Conservation (phyloP, 1,140 invertebrate genomes). For the Sinella curviseta region DNA sequence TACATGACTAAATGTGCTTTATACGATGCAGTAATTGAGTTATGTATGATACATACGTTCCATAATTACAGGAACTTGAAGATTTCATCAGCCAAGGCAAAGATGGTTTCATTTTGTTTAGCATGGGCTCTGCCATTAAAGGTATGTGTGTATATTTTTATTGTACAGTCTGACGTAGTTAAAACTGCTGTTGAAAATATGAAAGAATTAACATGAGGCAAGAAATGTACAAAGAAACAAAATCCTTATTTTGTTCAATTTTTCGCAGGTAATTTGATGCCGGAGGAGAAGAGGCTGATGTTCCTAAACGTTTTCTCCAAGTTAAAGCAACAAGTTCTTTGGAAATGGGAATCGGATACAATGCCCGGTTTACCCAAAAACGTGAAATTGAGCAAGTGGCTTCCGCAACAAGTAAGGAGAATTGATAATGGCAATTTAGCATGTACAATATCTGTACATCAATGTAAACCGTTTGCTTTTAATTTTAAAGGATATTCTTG, state of each 20-base stretch:
- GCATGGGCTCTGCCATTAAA: slow-evolving; percentile 52
- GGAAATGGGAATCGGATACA: slow-evolving; percentile 62
- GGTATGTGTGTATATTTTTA: slow-evolving; percentile 23
- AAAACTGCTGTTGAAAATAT: no score
- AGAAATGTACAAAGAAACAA: no score
- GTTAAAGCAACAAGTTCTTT: slow-evolving; percentile 60
- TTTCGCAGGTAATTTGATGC: slow-evolving; percentile 57
- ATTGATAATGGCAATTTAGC: slow-evolving; percentile 65
- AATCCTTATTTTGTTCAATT: no score
- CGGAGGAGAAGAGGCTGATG: slow-evolving; percentile 43
- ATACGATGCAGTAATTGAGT: no score
- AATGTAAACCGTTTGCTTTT: not conserved
- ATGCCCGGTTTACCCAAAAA: slow-evolving; percentile 64
- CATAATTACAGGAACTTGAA: slow-evolving; percentile 44
- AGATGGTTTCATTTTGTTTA: slow-evolving; percentile 54
- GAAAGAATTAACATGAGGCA: no score
- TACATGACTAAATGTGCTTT: no score
- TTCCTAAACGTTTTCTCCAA: slow-evolving; percentile 52
- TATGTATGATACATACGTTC: not conserved
- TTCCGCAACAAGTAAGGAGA: slow-evolving; percentile 62
- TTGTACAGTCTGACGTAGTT: slow-evolving; percentile 55
- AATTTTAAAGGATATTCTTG: slow-evolving; percentile 17
- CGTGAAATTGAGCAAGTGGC: slow-evolving; percentile 66
- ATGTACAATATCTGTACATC: not conserved
- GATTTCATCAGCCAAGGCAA: slow-evolving; percentile 48